Evolutionary conservation across 2,888 invertebrate genomes (phyloP), one percentile per base, ranked within the genome.

Genomic region (Frankliniella fusca): DNA sequence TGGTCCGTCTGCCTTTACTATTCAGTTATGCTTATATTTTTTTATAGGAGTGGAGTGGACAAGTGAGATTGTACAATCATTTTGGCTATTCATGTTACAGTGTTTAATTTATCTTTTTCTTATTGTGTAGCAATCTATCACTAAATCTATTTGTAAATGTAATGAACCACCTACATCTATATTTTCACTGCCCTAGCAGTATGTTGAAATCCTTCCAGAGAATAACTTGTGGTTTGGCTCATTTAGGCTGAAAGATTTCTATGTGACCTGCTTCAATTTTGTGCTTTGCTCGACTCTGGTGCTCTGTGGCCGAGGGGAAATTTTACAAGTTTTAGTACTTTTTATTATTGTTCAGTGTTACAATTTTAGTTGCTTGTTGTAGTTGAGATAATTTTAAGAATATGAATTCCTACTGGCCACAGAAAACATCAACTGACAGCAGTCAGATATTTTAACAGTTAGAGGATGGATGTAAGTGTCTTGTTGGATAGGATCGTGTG

Each of bases 201-300:
- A 27, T 76, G 70, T 61, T 61, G 15, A 61, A 61, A n/a, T 76
- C 70, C 70, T 76, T 76, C 70, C 70, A 76, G 70, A 61, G 15
- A 61, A 8, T 20, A 12, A n/a, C 61, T 18, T 61, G 61, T 61
- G 61, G 18, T 15, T n/a, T 61, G 11, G 61, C 15, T 18, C 61
- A 61, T 18, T 10, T 18, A 61, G 61, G 61, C 7, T 15, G 61
- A 61, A 15, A 15, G 61, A 61, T 18, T 61, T 61, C 2, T 61
- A n/a, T 61, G 61, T n/a, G 18, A 15, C 11, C 0, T 61, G 61
- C 61, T 61, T 61, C 18, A 18, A 20, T 18, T n/a, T 18, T 61
- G 61, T 61, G n/a, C 38, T 38, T 38, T 15, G 61, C 61, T 12
- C 61, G 61, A 61, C 61, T 20, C 61, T n/a, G n/a, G 5, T n/a